phyloP scores from a whole-genome alignment of 2,113 vertebrate species.

The Psittacula cyanocephala region DNA sequence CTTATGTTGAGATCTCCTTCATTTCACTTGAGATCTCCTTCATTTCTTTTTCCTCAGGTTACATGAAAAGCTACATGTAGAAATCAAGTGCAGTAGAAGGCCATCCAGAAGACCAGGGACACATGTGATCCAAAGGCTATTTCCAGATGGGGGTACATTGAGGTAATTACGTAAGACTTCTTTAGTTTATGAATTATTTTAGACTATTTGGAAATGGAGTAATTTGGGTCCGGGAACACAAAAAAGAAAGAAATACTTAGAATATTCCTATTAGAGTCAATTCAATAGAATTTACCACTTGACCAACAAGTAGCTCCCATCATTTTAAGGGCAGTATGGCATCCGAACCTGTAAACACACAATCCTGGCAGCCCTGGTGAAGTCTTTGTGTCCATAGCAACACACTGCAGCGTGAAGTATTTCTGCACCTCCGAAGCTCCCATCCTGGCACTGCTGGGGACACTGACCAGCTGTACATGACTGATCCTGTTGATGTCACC shows the following conservation, averaged over 20 bases:
- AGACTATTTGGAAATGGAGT: neutral
- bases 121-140: neutral
- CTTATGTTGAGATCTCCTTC: neutral
- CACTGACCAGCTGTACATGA: neutral
- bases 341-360: neutral
- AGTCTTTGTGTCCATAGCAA: neutral
- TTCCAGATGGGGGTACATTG: neutral
- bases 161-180: neutral
- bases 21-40: neutral
- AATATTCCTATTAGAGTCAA: neutral
- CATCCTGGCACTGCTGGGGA: conserved; percentile 13
- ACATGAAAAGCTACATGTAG: neutral
- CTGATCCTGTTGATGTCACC: conserved; percentile 37
- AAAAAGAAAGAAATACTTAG: neutral
- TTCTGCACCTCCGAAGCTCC: neutral
- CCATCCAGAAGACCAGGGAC: neutral
- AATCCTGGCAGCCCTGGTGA: neutral
- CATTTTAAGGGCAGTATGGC: neutral
- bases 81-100: neutral
- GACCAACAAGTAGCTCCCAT: neutral
- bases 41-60: neutral
- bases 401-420: neutral
- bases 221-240: neutral
- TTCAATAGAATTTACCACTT: neutral
- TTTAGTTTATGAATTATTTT: neutral